Evolutionary conservation across 2,113 vertebrate species (phyloP).

Genomic region (Butorides virescens): DNA sequence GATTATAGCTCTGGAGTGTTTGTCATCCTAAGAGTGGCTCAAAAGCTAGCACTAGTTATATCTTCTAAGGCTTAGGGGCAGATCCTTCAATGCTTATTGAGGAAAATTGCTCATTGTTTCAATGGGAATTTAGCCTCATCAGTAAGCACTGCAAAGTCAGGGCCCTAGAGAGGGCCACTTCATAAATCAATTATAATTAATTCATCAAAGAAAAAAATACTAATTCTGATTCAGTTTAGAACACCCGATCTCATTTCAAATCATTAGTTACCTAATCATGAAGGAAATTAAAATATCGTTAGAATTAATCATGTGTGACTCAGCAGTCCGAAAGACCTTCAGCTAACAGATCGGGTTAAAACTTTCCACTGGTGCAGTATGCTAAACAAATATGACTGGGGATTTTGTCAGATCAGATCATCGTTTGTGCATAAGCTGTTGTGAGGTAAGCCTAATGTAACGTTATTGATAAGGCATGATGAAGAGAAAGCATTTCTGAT

Average conservation of each 20-base stretch:
- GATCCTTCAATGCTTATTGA: not conserved
- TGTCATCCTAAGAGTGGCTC: not conserved
- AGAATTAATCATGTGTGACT: slow-evolving; percentile 48
- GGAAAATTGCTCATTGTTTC: slow-evolving; percentile 24
- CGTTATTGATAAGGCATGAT: not conserved
- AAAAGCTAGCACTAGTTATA: not conserved
- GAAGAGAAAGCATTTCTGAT: not conserved
- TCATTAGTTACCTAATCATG: slow-evolving; percentile 60
- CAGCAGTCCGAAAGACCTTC: slow-evolving; percentile 46
- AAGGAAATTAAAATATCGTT: slow-evolving; percentile 63
- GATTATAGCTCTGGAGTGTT: not conserved
- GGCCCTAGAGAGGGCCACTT: slow-evolving; percentile 4
- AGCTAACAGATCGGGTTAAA: not conserved
- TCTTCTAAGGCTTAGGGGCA: not conserved
- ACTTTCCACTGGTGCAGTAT: not conserved
- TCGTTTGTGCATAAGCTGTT: not conserved
- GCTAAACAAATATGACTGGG: not conserved
- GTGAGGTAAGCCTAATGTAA: not conserved
- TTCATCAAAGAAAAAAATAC: slow-evolving; percentile 8
- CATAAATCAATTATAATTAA: slow-evolving; percentile 56
- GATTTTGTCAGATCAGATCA: not conserved
- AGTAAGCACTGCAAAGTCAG: not conserved
- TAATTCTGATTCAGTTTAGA: slow-evolving; percentile 23
- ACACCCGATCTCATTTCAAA: slow-evolving; percentile 26
- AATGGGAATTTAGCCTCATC: slow-evolving; percentile 7